These are phyloP conservation scores for Tetranychus truncatus DNA, from an alignment of 2,888 invertebrate species.

Conservation along the genomic window DNA sequence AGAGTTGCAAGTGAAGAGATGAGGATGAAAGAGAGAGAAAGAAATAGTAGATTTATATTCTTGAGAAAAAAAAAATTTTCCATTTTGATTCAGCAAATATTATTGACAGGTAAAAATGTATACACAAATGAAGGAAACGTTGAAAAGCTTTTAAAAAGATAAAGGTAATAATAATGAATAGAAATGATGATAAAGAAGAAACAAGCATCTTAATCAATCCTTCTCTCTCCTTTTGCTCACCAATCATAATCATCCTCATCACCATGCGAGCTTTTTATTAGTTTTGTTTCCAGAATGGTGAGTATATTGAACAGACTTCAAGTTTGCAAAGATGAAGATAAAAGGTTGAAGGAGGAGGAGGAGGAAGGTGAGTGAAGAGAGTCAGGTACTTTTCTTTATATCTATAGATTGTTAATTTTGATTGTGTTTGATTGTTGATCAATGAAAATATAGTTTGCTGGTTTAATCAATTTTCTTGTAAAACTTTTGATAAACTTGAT, in stretches of 20 bases:
- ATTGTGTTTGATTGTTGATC: neutral
- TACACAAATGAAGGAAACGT: neutral
- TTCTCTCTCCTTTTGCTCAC: neutral
- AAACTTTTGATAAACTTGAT: neutral
- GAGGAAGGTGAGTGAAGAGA: neutral
- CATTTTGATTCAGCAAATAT: neutral
- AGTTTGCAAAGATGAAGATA: neutral
- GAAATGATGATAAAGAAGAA: neutral
- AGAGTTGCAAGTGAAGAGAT: neutral
- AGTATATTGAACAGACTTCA: neutral
- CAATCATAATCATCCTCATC: neutral
- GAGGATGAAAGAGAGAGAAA: neutral
- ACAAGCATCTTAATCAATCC: neutral
- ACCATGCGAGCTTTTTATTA: neutral
- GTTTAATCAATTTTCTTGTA: constrained; percentile 4
- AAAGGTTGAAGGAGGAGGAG: neutral
- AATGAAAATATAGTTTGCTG: neutral
- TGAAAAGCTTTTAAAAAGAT: neutral
- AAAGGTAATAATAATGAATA: neutral
- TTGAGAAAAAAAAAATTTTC: neutral
- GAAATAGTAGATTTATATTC: neutral
- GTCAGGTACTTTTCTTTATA: neutral
- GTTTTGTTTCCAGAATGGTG: neutral
- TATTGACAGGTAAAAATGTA: neutral
- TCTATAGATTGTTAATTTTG: neutral